Conservation (phyloP, 2,113 vertebrate genomes). For the Rhineura floridana region DNA sequence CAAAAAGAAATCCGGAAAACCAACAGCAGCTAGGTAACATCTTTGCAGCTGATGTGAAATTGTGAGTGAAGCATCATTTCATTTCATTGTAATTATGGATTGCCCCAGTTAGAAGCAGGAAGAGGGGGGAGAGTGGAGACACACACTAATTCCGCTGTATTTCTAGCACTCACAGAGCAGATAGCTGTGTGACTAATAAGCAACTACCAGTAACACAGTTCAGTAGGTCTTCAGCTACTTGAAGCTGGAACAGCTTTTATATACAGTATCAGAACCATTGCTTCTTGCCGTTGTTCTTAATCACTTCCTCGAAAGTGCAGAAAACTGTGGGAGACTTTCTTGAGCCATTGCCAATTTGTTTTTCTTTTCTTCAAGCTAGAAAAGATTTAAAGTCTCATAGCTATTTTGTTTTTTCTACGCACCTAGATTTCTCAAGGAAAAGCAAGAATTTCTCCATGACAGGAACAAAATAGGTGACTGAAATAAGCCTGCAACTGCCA, state of each 20-base stretch:
- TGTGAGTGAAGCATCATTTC: neutral
- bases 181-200: neutral
- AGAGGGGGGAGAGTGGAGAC: accelerated
- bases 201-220: neutral
- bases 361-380: neutral
- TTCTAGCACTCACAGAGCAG: neutral
- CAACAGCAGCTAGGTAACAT: neutral
- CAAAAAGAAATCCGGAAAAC: neutral
- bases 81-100: neutral
- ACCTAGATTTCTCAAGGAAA: constrained; percentile 3
- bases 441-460: neutral
- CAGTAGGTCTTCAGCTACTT: neutral
- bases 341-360: neutral
- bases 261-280: neutral
- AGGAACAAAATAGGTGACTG: neutral
- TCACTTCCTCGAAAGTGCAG: neutral
- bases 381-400: constrained; percentile 17
- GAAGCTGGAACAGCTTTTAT: neutral
- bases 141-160: neutral
- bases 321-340: constrained; percentile 14
- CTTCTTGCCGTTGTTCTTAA: constrained; percentile 29
- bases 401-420: constrained; percentile 16
- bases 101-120: neutral
- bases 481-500: neutral
- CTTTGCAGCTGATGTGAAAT: neutral